A percentile compares a stretch with the other conserved stretches of the same genome.
Evolutionary conservation across 2,888 invertebrate genomes (phyloP).

Genomic region (Muscina levida): DNA sequence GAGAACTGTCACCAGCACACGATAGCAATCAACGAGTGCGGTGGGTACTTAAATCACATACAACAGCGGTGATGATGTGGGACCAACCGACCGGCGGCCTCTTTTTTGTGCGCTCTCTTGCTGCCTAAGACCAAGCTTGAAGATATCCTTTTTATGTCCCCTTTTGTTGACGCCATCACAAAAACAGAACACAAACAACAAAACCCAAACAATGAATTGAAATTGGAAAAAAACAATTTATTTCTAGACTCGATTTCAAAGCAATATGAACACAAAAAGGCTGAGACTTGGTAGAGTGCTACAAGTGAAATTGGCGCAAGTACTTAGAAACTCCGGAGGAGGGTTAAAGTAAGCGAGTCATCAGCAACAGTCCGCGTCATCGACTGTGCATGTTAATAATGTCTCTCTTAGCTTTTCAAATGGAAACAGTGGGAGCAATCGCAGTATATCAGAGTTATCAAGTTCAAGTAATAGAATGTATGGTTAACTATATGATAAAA

Average conservation of each 20-base stretch:
- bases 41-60: conserved; percentile 55
- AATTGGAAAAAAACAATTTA: conserved; percentile 48
- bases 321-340: not conserved
- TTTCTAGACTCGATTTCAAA: conserved; percentile 44
- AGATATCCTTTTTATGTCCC: not conserved
- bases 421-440: too few relatives aligned
- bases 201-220: conserved; percentile 18
- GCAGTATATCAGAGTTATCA: too few relatives aligned
- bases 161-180: conserved; percentile 6
- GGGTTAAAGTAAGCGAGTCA: too few relatives aligned
- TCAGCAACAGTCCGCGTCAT: too few relatives aligned
- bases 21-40: conserved; percentile 70
- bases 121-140: too few relatives aligned
- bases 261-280: not conserved
- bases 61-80: conserved; percentile 17
- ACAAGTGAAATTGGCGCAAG: too few relatives aligned
- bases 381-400: too few relatives aligned
- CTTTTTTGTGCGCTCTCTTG: conserved; percentile 29
- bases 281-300: not conserved
- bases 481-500: too few relatives aligned
- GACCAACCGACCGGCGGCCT: too few relatives aligned
- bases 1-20: conserved; percentile 76
- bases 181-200: conserved; percentile 10
- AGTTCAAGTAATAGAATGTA: too few relatives aligned
- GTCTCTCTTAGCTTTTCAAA: too few relatives aligned